These are phyloP conservation scores for Daptonema setosum DNA, from an alignment of 2,888 invertebrate genomes.

Conservation along the genomic window DNA sequence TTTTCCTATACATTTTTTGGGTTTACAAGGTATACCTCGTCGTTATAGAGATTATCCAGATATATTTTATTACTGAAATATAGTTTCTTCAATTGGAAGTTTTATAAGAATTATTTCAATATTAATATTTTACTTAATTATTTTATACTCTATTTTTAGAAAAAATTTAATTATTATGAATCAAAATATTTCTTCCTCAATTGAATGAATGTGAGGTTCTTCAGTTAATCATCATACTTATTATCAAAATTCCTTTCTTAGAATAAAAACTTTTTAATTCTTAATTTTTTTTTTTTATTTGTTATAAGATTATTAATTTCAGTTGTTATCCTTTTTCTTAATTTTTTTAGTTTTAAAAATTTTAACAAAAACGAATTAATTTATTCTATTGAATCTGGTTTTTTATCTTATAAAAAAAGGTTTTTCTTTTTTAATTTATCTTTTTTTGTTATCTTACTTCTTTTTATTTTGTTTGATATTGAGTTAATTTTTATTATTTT, in stretches of 20 bases:
- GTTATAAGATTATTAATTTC: neutral
- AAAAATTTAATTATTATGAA: neutral
- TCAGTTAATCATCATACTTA: slow-evolving; percentile 17
- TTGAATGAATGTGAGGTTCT: slow-evolving; percentile 11
- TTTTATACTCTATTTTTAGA: slow-evolving; percentile 35
- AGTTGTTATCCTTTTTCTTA: too few relatives aligned
- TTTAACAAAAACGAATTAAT: neutral
- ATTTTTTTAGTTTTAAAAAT: neutral
- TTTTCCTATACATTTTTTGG: slow-evolving; percentile 56
- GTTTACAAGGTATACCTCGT: slow-evolving; percentile 48
- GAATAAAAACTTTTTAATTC: slow-evolving; percentile 11
- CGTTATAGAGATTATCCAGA: slow-evolving; percentile 53
- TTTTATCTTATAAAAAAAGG: neutral
- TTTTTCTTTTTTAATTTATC: neutral
- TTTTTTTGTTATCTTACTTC: neutral
- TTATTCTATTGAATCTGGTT: neutral
- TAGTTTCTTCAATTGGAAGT: slow-evolving; percentile 46
- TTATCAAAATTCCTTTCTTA: slow-evolving; percentile 16
- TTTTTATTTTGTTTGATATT: neutral
- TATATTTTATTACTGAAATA: slow-evolving; percentile 44
- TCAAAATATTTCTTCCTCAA: neutral
- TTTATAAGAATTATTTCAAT: slow-evolving; percentile 41
- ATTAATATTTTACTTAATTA: slow-evolving; percentile 40
- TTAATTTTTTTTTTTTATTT: slow-evolving; percentile 11
- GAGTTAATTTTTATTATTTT: neutral